Percentiles rank a stretch among this genome's conserved stretches.
Conservation (phyloP, 1,140 invertebrate species). For the Potamilus streckersoni region DNA sequence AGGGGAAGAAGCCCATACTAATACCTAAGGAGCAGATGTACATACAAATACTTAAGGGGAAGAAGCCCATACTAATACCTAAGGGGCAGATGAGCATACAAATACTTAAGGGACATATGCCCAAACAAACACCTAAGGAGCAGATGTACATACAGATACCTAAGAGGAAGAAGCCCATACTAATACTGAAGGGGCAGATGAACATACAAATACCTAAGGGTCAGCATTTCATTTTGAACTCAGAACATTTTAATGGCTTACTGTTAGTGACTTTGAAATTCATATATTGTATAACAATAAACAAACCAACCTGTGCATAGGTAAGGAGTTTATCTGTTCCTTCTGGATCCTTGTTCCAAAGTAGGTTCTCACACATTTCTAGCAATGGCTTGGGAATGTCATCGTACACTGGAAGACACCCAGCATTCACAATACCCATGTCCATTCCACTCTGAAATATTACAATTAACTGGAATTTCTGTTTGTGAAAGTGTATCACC, state of each 20-base stretch:
- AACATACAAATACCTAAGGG: too few relatives aligned
- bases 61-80: too few relatives aligned
- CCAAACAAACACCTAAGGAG: too few relatives aligned
- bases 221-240: neutral
- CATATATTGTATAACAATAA: neutral
- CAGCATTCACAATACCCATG: constrained; percentile 77
- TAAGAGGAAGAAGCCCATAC: too few relatives aligned
- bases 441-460: constrained; percentile 71
- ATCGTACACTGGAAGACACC: constrained; percentile 72
- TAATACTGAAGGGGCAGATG: too few relatives aligned
- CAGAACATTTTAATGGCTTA: neutral
- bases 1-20: too few relatives aligned
- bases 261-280: neutral
- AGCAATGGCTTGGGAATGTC: constrained; percentile 71
- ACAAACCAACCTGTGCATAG: constrained; percentile 68
- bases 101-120: too few relatives aligned
- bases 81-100: neutral
- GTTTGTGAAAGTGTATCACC: too few relatives aligned
- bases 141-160: too few relatives aligned
- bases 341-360: constrained; percentile 72
- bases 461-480: neutral
- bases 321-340: constrained; percentile 73
- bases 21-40: too few relatives aligned
- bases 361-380: constrained; percentile 70
- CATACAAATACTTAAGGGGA: too few relatives aligned